Evolutionary conservation across 2,797 vertebrate species (phyloP).

Genomic region (Pseudomugil gertrudae): DNA sequence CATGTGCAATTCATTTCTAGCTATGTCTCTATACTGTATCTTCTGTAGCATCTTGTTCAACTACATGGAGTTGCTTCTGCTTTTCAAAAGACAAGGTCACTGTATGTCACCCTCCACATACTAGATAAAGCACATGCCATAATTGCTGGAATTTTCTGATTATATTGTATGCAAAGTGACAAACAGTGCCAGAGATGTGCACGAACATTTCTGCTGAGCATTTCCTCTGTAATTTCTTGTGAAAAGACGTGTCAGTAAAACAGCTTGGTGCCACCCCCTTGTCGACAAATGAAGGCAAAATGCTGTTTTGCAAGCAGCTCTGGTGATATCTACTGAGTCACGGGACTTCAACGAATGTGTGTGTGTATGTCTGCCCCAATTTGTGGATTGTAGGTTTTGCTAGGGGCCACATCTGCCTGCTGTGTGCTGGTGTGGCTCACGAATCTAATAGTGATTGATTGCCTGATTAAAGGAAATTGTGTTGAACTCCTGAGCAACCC

Average conservation of each 20-base stretch:
- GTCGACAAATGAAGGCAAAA: constrained; percentile 63
- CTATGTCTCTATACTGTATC: background rate
- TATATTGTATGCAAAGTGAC: constrained; percentile 38
- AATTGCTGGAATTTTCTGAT: constrained; percentile 37
- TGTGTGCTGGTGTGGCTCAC: constrained; percentile 58
- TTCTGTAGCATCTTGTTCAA: background rate
- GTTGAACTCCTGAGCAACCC: constrained; percentile 70
- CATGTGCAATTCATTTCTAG: background rate
- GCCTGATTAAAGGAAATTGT: constrained; percentile 73
- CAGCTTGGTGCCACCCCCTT: constrained; percentile 62
- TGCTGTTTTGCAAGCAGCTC: constrained; percentile 50
- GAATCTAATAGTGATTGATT: constrained; percentile 78
- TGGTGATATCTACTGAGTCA: constrained; percentile 57
- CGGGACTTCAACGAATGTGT: constrained; percentile 38
- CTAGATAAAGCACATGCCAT: background rate
- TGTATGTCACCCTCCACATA: background rate
- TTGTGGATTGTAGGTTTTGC: constrained; percentile 64
- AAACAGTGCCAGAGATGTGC: constrained; percentile 41
- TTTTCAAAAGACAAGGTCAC: constrained; percentile 11
- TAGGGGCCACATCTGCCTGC: constrained; percentile 70
- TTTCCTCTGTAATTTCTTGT: constrained; percentile 60
- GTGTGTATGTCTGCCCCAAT: constrained; percentile 69
- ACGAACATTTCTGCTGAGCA: constrained; percentile 30
- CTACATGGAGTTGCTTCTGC: background rate
- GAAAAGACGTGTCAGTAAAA: constrained; percentile 66